Base-by-base conservation (phyloP, 2,113 vertebrate species). In the Narcine bancroftii region DNA sequence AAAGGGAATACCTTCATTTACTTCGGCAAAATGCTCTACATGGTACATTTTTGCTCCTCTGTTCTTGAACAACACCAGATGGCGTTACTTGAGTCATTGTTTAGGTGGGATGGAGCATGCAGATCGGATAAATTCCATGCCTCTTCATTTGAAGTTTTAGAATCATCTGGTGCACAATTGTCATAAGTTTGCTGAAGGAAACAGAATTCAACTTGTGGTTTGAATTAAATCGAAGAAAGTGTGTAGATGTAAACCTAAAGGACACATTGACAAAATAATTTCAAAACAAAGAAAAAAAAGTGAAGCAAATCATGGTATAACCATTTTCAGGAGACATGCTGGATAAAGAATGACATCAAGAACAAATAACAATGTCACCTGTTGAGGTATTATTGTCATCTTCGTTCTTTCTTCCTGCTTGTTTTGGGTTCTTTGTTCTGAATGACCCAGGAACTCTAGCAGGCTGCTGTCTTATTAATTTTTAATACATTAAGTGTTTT, bases 401-500 rank as follows among this genome's bases (percentile, higher is more conserved):
- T 45, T 13, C 26, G 71, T 91, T 91, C 47, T 91, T 89, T 47
- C 65, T 91, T 91, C 60, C 89, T 47, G 39, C 71, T 91, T 91
- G 89, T 47, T 29, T 47, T 91, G 42, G 89, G 33, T 91, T 91
- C 63, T 91, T 91, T 91, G 89, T 45, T 91, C 42, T 26, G 11
- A 91, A 69, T 91, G 89, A 91, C 89, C 39, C 26, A 66, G 89
- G 89, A 91, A 91, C 89, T 91, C 89, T 45, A 91, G 89, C 42
- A 91, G 63, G 29, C 63, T 91, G 89, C 63, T 69, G 89, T n/a
- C 89, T 91, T 92, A 94, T 94, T 93, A 94, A 95, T 94, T 92
- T 93, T 93, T 93, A 93, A 92, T 92, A 92, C 72, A 93, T 93
- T 95, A 93, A 95, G 94, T 93, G 93, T 93, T 94, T 94, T 93